Evolutionary conservation across 1,140 invertebrate genomes (phyloP).

Genomic region (Drosophila kepulauana): DNA sequence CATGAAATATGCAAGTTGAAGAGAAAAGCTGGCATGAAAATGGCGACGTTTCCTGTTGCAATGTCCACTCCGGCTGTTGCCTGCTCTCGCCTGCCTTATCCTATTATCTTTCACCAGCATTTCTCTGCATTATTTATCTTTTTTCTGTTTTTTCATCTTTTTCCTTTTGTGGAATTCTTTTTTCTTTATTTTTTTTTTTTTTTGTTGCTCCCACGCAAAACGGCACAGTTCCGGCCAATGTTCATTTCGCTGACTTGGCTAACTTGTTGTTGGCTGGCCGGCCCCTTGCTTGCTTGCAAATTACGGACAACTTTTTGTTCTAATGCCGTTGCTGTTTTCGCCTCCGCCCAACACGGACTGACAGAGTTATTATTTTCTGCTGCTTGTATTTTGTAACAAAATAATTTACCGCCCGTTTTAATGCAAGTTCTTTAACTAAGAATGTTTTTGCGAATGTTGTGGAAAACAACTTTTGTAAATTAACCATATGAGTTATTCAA

Average conservation of each 20-base stretch:
- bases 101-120: conserved; percentile 64
- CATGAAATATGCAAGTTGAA: conserved; percentile 74
- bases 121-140: conserved; percentile 38
- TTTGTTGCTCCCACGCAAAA: conserved; percentile 54
- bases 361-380: conserved; percentile 6
- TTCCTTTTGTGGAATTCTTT: conserved; percentile 41
- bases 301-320: conserved; percentile 68
- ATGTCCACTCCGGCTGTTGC: conserved; percentile 21
- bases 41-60: conserved; percentile 69
- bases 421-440: neutral
- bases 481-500: neutral
- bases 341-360: neutral
- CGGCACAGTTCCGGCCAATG: conserved; percentile 72
- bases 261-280: conserved; percentile 22
- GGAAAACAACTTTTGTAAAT: conserved; percentile 6
- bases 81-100: conserved; percentile 41
- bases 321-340: neutral
- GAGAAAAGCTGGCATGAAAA: conserved; percentile 72
- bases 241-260: conserved; percentile 73
- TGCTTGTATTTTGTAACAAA: conserved; percentile 9
- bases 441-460: neutral
- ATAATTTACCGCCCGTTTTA: conserved; percentile 8
- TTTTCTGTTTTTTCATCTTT: conserved; percentile 9
- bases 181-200: conserved; percentile 31
- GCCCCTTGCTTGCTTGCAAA: conserved; percentile 50